Conservation (phyloP, 2,797 vertebrate species). For the Betta splendens region DNA sequence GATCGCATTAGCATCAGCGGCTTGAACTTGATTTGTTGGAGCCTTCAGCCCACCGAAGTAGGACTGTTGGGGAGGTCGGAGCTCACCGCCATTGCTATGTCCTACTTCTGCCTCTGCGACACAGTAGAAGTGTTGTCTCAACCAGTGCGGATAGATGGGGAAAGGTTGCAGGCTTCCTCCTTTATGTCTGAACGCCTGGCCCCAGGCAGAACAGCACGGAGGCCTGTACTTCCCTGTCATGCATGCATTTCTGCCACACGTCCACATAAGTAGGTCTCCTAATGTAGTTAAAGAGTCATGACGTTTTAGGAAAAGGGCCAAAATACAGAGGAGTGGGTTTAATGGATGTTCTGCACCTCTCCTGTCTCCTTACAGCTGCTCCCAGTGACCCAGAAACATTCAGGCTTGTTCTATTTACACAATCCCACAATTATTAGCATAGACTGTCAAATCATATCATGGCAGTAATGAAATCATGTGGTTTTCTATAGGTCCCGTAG, state of each 20-base stretch:
- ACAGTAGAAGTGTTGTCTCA: slow-evolving; percentile 15
- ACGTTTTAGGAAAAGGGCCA: too few species aligned
- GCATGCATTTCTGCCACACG: slow-evolving; percentile 15
- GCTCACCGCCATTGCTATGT: slow-evolving; percentile 17
- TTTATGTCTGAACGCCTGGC: slow-evolving; percentile 32
- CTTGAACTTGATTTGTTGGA: slow-evolving; percentile 39
- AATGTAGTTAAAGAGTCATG: too few species aligned
- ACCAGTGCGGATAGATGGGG: not conserved
- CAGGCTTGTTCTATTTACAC: too few species aligned
- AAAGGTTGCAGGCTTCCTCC: not conserved
- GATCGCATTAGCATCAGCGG: slow-evolving; percentile 63
- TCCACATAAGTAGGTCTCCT: slow-evolving; percentile 5
- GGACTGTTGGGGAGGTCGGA: slow-evolving; percentile 6
- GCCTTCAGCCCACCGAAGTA: slow-evolving; percentile 7
- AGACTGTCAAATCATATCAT: too few species aligned
- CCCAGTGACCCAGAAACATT: too few species aligned
- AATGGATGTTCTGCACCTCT: too few species aligned
- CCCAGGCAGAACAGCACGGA: slow-evolving; percentile 19
- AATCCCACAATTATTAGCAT: too few species aligned
- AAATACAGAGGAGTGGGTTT: too few species aligned
- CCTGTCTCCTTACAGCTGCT: too few species aligned
- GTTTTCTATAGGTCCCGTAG: too few species aligned
- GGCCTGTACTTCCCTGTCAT: slow-evolving; percentile 26
- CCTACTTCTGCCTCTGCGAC: slow-evolving; percentile 49
- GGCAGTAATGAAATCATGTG: too few species aligned